Evolutionary conservation across 1,140 invertebrate species (phyloP), one percentile per base, ranked within the genome.

Genomic region (Goniozus legneri): DNA sequence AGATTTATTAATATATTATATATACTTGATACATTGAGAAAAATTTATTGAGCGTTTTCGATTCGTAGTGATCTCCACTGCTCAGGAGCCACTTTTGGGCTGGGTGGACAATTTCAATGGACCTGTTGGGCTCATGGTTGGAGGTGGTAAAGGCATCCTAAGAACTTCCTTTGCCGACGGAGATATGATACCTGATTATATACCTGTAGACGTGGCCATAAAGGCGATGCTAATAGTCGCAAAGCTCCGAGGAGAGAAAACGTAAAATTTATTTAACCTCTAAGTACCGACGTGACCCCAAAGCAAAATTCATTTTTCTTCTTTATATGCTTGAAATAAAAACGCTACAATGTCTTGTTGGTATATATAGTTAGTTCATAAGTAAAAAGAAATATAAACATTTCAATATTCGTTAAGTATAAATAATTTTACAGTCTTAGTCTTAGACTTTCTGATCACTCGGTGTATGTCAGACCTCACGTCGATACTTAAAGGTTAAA

Each of bases 101-200:
- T 98, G 95, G 94, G 81, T 95, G 3, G 95, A 97, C 60, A 98
- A 97, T 73, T 91, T 92, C 54, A 97, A 97, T 71, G 94, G 94
- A 3, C 92, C 93, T 1, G 86, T 89, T 16, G 92, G 86, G 0
- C 69, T 91, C 8, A 61, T 91, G 36, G 71, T 86, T 0, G 88
- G 84, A 0, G 81, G 82, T 51, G 90, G 88, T 8, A 92, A 89
- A 79, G 91, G 91, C 8, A 79, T 95, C 12, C 69, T 96, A 27
- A 80, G 89, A 34, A 84, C 85, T 18, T 65, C 89, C 52, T 82
- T 83, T 42, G 80, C 83, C n/a, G 75, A 87, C 52, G 68, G 79
- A 1, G 64, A 83, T 3, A 65, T 82, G 13, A 73, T 76, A 15
- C 79, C 84, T 0, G 95, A 97, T 68, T 85, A 89, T 40, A 82